phyloP scores from a whole-genome alignment of 2,888 invertebrate species.

The Yponomeuta evonymella region DNA sequence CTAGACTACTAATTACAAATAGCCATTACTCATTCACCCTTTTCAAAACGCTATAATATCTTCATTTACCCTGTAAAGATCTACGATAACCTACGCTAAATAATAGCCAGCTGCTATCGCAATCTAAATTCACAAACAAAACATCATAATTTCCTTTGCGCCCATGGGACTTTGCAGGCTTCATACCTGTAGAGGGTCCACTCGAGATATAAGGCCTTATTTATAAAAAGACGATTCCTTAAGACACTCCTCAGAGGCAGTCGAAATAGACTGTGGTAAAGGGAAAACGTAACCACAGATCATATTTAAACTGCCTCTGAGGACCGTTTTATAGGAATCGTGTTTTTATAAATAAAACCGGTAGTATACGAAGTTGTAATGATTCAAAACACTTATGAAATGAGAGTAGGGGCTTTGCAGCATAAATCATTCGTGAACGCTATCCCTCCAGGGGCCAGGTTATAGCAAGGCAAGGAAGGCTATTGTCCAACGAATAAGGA shows the following conservation, averaged over 20 bases:
- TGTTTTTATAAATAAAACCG: no score
- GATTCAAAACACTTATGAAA: background rate
- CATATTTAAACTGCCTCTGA: no score
- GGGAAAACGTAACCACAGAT: no score
- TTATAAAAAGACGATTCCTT: no score
- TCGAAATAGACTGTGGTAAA: no score
- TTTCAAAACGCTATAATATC: background rate
- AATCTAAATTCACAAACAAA: conserved; percentile 15
- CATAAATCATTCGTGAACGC: conserved; percentile 30
- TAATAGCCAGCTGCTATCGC: conserved; percentile 3
- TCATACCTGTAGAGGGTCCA: background rate
- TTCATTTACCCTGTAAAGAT: background rate
- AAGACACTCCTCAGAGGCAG: no score
- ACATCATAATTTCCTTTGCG: conserved; percentile 33
- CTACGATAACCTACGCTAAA: background rate
- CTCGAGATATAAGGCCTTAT: background rate
- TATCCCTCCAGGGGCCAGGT: conserved; percentile 3
- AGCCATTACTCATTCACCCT: no score
- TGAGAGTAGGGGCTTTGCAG: conserved; percentile 17
- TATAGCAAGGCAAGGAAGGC: conserved; percentile 14
- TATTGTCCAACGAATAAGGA: conserved; percentile 8
- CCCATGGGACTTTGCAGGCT: conserved; percentile 30
- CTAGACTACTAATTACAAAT: no score
- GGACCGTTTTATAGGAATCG: no score
- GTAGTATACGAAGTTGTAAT: no score